A percentile compares a stretch with the other conserved stretches of the same genome.
Conservation (phyloP, 2,888 invertebrate genomes). For the Chromoteleia sp. region DNA sequence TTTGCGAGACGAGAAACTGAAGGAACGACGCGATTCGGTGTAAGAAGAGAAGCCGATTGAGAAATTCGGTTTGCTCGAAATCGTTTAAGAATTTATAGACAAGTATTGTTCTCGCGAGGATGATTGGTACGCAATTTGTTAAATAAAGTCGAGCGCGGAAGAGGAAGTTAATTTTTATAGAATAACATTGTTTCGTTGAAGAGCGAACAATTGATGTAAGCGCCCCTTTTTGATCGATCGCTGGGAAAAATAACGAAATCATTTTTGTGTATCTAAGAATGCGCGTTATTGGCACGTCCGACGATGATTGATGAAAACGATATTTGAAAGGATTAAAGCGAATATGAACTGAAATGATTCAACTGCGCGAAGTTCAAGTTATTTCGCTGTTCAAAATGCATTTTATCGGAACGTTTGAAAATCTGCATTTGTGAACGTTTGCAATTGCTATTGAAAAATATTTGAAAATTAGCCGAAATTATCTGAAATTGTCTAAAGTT, state of each 20-base stretch:
- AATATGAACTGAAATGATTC: constrained; percentile 12
- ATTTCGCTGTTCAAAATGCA: too few species aligned
- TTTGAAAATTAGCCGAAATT: too few species aligned
- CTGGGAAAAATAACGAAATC: constrained; percentile 21
- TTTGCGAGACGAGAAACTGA: constrained; percentile 11
- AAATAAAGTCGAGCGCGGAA: neutral
- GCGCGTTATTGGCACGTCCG: constrained; percentile 36
- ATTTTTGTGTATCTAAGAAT: constrained; percentile 39
- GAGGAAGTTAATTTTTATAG: neutral
- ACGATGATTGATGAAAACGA: constrained; percentile 43
- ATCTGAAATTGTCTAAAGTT: too few species aligned
- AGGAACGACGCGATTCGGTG: neutral
- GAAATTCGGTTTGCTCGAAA: constrained; percentile 23
- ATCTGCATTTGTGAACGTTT: too few species aligned
- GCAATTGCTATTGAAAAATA: too few species aligned
- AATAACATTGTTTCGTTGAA: constrained; percentile 4
- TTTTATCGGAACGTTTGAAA: too few species aligned
- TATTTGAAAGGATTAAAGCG: constrained; percentile 42
- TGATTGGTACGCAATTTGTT: neutral
- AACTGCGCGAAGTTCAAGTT: neutral
- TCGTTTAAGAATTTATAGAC: neutral
- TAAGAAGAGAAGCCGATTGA: constrained; percentile 4
- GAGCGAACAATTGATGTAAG: constrained; percentile 10
- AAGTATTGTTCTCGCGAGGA: neutral
- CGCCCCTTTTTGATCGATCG: constrained; percentile 40